These are phyloP conservation scores for Galerucella pusilla DNA, from an alignment of 2,888 invertebrate species.

Conservation along the genomic window DNA sequence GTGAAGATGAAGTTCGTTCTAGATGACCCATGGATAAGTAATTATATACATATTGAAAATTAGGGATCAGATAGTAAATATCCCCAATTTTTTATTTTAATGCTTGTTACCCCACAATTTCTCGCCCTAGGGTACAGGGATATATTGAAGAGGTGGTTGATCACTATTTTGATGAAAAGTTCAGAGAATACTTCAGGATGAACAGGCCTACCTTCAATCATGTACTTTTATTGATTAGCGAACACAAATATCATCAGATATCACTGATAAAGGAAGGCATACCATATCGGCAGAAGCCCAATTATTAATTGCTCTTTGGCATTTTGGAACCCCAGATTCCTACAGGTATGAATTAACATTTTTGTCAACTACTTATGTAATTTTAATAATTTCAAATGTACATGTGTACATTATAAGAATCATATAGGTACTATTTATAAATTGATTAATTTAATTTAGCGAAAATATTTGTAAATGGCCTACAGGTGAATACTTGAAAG, in stretches of 20 bases:
- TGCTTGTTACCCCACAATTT: conserved; percentile 1
- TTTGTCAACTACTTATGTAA: not conserved
- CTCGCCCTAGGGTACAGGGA: conserved; percentile 16
- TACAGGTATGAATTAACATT: conserved; percentile 18
- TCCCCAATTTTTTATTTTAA: no score
- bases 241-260: conserved; percentile 22
- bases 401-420: not conserved
- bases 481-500: conserved; percentile 6
- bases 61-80: not conserved
- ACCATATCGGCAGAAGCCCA: conserved; percentile 13
- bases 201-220: conserved; percentile 25
- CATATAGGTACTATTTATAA: not conserved
- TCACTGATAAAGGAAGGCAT: conserved; percentile 30
- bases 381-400: not conserved
- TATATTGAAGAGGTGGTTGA: conserved; percentile 25
- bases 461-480: conserved; percentile 14
- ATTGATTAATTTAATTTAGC: not conserved
- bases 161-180: conserved; percentile 27
- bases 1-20: no score
- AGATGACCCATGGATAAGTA: no score
- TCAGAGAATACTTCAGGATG: conserved; percentile 33
- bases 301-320: conserved; percentile 27
- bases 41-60: not conserved
- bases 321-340: conserved; percentile 36
- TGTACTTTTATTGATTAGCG: conserved; percentile 17